Conservation (phyloP, 2,797 vertebrate genomes). For the Xenentodon cancila region DNA sequence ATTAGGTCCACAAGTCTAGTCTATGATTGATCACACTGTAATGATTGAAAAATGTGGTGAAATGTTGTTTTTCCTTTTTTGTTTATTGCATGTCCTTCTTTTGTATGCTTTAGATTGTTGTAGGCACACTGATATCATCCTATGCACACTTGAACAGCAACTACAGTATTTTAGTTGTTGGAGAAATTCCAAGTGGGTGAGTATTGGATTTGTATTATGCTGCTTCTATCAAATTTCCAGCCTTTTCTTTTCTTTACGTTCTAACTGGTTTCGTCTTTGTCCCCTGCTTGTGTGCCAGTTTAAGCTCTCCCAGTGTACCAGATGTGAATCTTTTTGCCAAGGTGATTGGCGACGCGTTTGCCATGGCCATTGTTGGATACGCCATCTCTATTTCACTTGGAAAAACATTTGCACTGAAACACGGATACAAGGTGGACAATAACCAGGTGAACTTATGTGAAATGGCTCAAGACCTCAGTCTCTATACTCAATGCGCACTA, state of each 20-base stretch:
- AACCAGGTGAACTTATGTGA: constrained; percentile 85
- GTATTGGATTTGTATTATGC: constrained; percentile 42
- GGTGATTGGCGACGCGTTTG: constrained; percentile 90
- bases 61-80: not conserved
- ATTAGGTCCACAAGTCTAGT: constrained; percentile 49
- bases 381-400: constrained; percentile 95
- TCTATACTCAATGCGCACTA: not conserved
- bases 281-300: constrained; percentile 70
- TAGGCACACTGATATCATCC: constrained; percentile 89
- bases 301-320: constrained; percentile 85
- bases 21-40: constrained; percentile 51
- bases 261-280: not conserved
- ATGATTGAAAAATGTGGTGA: constrained; percentile 38
- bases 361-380: constrained; percentile 93
- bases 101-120: constrained; percentile 83
- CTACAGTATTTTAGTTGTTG: constrained; percentile 88
- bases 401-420: constrained; percentile 96
- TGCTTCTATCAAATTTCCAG: constrained; percentile 1
- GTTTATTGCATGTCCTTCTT: not conserved
- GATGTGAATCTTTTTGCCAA: constrained; percentile 78
- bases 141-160: constrained; percentile 75
- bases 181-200: constrained; percentile 92
- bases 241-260: not conserved
- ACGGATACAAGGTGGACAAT: constrained; percentile 96
- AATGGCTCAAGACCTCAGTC: not conserved